Base-by-base conservation (phyloP, 1,140 invertebrate genomes). In the Probaryconus sp. region DNA sequence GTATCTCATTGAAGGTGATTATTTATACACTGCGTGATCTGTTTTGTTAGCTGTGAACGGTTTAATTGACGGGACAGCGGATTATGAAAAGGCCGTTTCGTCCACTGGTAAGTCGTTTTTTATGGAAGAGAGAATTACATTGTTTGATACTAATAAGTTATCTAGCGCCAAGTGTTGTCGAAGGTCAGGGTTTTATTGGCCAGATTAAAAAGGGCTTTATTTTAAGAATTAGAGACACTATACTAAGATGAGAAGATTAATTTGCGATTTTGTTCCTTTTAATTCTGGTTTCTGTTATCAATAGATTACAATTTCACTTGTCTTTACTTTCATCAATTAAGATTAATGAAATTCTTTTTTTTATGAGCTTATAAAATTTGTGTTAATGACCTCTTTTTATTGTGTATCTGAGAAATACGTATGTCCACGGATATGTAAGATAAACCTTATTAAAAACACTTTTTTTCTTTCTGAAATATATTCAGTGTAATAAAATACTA, bases 61-160 rank as follows among this genome's bases (percentile, higher is more conserved):
- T 47, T 70, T 38, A n/a, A 4, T 47, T 21, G 74, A 77, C 0
- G 80, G 55, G 35, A 28, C 75, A 1, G 76, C 63, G 7, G 75
- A 84, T 50, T 78, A 77, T 45, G 79, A 86, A 2, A 80, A 63
- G 43, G 85, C 85, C 30, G 65, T 86, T 4, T 69, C 77, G 1
- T 48, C 67, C 1, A 79, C 83, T 26, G 84, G 85, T 87, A 47
- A 74, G 79, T 72, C n/a, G 5, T 37, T 55, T 28, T 45, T 9
- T n/a, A 6, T 14, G 7, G 11, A 18, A 13, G n/a, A 17, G 10
- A 11, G 14, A 18, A 11, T n/a, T 30, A n/a, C n/a, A n/a, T n/a
- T n/a, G n/a, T n/a, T n/a, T n/a, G n/a, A n/a, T n/a, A n/a, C 5
- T 28, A 28, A 28, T 28, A 28, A 28, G n/a, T 28, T 28, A 28